phyloP scores from a whole-genome alignment of 2,797 vertebrate species.

The Siniperca obscura region DNA sequence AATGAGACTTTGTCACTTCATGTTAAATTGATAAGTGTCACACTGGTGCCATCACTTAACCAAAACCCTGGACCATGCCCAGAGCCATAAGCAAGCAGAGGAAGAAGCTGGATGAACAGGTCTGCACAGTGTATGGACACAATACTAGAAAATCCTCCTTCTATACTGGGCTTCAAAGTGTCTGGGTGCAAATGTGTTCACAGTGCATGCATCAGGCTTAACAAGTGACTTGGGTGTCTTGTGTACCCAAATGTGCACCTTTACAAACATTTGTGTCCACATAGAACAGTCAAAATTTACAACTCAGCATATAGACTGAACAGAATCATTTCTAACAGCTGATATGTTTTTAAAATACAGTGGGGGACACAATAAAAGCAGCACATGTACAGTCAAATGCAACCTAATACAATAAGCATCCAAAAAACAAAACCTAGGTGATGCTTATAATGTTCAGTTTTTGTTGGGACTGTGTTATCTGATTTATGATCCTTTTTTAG shows the following conservation, averaged over 20 bases:
- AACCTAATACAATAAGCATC: not conserved
- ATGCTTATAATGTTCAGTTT: not conserved
- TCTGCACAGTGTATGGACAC: slow-evolving; percentile 52
- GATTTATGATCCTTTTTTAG: slow-evolving; percentile 7
- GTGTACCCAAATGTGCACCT: slow-evolving; percentile 57
- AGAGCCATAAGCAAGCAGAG: slow-evolving; percentile 36
- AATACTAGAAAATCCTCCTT: slow-evolving; percentile 77
- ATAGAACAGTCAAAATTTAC: slow-evolving; percentile 19
- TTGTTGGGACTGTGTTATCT: not conserved
- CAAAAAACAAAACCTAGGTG: not conserved
- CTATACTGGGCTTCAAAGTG: slow-evolving; percentile 82
- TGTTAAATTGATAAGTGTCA: slow-evolving; percentile 66
- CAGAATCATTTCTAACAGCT: slow-evolving; percentile 24
- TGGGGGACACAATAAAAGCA: slow-evolving; percentile 17
- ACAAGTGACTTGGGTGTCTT: slow-evolving; percentile 82
- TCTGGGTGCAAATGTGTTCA: slow-evolving; percentile 86
- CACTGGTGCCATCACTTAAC: slow-evolving; percentile 49
- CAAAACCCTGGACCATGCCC: slow-evolving; percentile 32
- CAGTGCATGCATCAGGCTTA: slow-evolving; percentile 82
- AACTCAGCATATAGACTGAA: not conserved
- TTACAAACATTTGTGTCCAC: slow-evolving; percentile 42
- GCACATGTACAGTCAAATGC: not conserved
- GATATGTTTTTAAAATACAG: slow-evolving; percentile 1
- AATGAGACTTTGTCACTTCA: slow-evolving; percentile 67
- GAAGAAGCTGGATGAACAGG: slow-evolving; percentile 55